phyloP scores from a whole-genome alignment of 1,140 invertebrate species.

The Zophobas morio region DNA sequence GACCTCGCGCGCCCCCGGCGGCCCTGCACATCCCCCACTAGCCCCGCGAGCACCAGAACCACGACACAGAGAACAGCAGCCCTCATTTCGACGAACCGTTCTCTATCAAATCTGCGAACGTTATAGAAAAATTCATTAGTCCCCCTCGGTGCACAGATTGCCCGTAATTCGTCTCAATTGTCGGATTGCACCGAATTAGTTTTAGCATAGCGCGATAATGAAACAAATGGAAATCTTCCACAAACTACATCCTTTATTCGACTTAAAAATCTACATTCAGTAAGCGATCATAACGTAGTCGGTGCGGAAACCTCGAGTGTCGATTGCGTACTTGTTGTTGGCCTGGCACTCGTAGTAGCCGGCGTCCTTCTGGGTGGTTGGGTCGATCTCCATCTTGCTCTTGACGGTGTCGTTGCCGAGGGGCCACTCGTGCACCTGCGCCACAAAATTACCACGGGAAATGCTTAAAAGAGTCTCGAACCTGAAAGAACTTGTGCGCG shows the following conservation, averaged over 20 bases:
- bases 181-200: conserved; percentile 38
- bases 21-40: conserved; percentile 60
- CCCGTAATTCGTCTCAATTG: conserved; percentile 57
- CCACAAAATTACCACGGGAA: not conserved
- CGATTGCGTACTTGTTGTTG: conserved; percentile 84
- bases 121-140: conserved; percentile 49
- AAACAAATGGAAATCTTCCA: conserved; percentile 21
- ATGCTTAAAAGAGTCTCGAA: conserved; percentile 63
- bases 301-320: conserved; percentile 79
- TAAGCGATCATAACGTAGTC: conserved; percentile 80
- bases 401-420: conserved; percentile 87
- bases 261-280: conserved; percentile 61
- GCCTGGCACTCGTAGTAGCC: conserved; percentile 84
- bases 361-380: conserved; percentile 92
- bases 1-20: conserved; percentile 76
- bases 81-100: not conserved
- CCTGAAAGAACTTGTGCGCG: conserved; percentile 89
- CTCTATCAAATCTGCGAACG: conserved; percentile 26
- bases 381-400: conserved; percentile 94
- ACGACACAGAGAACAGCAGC: not conserved
- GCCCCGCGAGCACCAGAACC: conserved; percentile 51
- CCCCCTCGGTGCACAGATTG: conserved; percentile 55
- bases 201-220: conserved; percentile 20
- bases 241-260: not conserved
- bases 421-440: conserved; percentile 89